Conservation (phyloP, 2,113 vertebrate species). For the Thamnaconus septentrionalis region DNA sequence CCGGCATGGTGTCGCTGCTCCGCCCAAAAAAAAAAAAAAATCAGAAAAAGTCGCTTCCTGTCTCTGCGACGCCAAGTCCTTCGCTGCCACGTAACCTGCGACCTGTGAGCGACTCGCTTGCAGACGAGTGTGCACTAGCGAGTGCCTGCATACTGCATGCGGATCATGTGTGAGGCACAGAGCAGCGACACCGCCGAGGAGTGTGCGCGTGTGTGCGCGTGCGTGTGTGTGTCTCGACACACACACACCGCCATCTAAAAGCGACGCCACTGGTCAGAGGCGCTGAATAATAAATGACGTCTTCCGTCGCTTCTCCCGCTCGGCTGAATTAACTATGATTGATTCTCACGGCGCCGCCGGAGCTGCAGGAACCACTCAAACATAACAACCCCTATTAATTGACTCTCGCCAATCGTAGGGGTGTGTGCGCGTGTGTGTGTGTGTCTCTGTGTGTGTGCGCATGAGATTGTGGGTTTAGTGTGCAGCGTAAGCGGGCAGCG, state of each 20-base stretch:
- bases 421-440: conserved; percentile 16
- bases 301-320: conserved; percentile 35
- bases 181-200: no score
- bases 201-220: no score
- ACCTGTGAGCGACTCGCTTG: no score
- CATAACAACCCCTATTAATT: conserved; percentile 32
- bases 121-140: no score
- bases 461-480: conserved; percentile 9
- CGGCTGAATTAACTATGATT: conserved; percentile 66
- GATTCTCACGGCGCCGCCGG: conserved; percentile 40
- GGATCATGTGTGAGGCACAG: no score
- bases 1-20: no score
- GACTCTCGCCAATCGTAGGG: conserved; percentile 25
- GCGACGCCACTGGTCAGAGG: conserved; percentile 32
- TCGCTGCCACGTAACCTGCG: no score
- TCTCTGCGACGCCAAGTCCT: no score
- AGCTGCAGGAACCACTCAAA: conserved; percentile 49
- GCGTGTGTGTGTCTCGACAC: no score
- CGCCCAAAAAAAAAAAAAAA: no score
- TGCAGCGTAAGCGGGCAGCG: conserved; percentile 32
- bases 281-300: conserved; percentile 63
- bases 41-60: no score
- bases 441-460: neutral
- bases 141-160: no score
- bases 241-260: conserved; percentile 27